A percentile compares a stretch with the other conserved stretches of the same genome.
phyloP scores from a whole-genome alignment of 2,888 invertebrate genomes.

The Danaus chrysippus region DNA sequence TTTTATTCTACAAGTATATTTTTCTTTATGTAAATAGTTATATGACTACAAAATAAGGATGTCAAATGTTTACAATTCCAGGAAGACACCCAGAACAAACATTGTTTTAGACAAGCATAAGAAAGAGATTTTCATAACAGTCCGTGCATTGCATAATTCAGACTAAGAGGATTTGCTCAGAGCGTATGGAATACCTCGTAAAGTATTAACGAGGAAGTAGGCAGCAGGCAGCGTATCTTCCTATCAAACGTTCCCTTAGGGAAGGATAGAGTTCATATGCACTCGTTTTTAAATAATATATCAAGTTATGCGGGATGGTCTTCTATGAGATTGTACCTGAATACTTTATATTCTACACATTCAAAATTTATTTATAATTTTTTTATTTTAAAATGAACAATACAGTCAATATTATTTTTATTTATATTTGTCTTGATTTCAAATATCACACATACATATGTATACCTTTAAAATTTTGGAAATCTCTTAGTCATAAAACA shows the following conservation, averaged over 20 bases:
- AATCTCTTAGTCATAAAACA: no score
- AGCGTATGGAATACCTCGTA: constrained; percentile 38
- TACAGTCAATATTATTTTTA: background rate
- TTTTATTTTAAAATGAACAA: background rate
- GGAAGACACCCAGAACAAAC: constrained; percentile 6
- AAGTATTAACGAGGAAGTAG: constrained; percentile 44
- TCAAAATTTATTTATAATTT: background rate
- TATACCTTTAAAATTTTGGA: no score
- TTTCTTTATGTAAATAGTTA: no score
- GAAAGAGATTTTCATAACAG: constrained; percentile 22
- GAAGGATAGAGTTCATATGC: constrained; percentile 11
- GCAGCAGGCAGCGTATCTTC: constrained; percentile 29
- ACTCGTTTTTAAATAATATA: constrained; percentile 15
- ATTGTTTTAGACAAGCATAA: constrained; percentile 25
- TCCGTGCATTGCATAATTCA: constrained; percentile 29
- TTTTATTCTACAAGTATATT: no score
- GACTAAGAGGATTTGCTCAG: constrained; percentile 29
- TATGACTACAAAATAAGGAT: constrained; percentile 5
- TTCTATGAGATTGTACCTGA: constrained; percentile 7
- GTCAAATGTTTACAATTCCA: constrained; percentile 2
- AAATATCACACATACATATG: no score
- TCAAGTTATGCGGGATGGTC: constrained; percentile 12
- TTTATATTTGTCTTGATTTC: background rate
- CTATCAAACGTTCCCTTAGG: constrained; percentile 18
- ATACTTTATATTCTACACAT: background rate